A percentile compares a stretch with the other conserved stretches of the same genome.
Evolutionary conservation across 2,113 vertebrate species (phyloP).

Genomic region (Hyperoodon ampullatus): DNA sequence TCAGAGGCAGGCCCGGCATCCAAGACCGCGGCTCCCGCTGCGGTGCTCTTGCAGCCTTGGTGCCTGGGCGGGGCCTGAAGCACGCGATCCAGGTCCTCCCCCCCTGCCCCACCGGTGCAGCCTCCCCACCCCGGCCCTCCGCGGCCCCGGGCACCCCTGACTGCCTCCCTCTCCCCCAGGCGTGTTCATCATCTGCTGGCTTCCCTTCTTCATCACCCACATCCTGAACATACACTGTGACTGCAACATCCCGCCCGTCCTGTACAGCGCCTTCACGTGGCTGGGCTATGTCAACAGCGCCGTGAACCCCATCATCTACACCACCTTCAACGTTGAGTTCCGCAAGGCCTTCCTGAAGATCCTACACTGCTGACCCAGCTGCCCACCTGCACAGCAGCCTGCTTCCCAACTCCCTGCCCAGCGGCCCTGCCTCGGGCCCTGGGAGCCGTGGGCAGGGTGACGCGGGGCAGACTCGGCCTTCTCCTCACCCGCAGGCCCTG

Average conservation of each 20-base stretch:
- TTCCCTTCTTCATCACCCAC: conserved; percentile 99
- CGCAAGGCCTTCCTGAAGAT: conserved; percentile 99
- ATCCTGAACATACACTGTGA: conserved; percentile 98
- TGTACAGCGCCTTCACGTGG: conserved; percentile 99
- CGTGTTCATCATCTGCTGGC: conserved; percentile 99
- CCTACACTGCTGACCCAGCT: conserved; percentile 92
- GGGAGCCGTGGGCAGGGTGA: background rate
- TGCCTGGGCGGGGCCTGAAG: background rate
- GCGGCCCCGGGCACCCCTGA: background rate
- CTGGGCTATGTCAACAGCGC: conserved; percentile 99
- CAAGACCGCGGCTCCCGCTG: background rate
- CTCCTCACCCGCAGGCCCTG: conserved; percentile 2
- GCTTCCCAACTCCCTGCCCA: background rate
- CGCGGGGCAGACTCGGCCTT: background rate
- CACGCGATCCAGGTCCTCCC: accelerated
- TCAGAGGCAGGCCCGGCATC: background rate
- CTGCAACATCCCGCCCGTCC: conserved; percentile 92
- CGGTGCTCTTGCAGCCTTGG: accelerated
- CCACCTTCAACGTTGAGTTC: conserved; percentile 98
- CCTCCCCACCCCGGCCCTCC: too few relatives aligned
- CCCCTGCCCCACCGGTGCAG: accelerated
- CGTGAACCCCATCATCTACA: conserved; percentile 99
- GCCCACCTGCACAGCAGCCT: conserved; percentile 39
- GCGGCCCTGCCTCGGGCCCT: background rate
- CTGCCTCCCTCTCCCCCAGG: conserved; percentile 84